Evolutionary conservation across 2,797 vertebrate species (phyloP).

Genomic region (Tapera naevia): DNA sequence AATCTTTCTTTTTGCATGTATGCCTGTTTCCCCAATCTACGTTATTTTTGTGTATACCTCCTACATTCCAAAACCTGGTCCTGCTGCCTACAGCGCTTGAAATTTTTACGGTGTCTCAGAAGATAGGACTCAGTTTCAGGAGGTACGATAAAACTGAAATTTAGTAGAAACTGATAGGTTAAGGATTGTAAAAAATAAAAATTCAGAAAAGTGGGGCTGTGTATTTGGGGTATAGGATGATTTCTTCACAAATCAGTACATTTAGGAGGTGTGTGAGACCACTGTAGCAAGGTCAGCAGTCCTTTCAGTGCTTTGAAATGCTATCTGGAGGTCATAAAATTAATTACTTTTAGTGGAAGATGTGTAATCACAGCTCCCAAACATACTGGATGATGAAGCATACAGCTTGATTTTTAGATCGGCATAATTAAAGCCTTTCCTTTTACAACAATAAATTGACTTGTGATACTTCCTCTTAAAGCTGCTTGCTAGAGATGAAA

Average conservation of each 20-base stretch:
- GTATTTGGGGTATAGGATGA: neutral
- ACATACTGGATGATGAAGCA: accelerated
- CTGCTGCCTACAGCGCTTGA: neutral
- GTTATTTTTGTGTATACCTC: neutral
- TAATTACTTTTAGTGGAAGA: neutral
- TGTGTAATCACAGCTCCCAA: neutral
- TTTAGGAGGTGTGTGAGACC: neutral
- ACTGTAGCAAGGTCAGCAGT: neutral
- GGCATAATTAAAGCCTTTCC: neutral
- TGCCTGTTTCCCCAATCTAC: neutral
- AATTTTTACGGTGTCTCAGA: neutral
- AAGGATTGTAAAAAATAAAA: neutral
- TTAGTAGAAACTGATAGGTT: neutral
- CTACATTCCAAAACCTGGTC: neutral
- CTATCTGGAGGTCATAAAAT: neutral
- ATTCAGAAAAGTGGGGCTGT: neutral
- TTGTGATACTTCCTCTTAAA: neutral
- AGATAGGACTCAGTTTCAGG: neutral
- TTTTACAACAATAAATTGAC: neutral
- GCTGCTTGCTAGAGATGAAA: neutral
- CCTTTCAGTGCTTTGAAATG: neutral
- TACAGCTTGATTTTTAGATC: neutral
- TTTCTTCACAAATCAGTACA: neutral
- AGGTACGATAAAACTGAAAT: neutral
- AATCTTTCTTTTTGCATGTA: neutral